phyloP scores from a whole-genome alignment of 2,888 invertebrate genomes.

The Rosalia funebris region DNA sequence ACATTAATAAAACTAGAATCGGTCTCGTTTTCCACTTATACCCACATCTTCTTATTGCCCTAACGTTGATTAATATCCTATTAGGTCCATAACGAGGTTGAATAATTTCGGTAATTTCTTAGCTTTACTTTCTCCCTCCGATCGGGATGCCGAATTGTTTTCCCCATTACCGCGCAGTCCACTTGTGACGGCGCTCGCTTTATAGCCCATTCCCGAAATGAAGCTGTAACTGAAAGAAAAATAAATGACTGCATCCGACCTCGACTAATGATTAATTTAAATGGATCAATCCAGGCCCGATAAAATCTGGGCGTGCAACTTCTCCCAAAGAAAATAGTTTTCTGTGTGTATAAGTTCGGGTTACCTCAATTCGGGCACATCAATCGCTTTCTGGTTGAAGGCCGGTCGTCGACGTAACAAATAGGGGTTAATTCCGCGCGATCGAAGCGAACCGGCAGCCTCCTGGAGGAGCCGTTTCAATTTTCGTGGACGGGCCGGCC shows the following conservation, averaged over 20 bases:
- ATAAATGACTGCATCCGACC: constrained; percentile 4
- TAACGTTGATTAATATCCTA: too few relatives aligned
- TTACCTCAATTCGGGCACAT: constrained; percentile 14
- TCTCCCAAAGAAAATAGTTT: constrained; percentile 21
- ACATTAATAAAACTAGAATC: too few relatives aligned
- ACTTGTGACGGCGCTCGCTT: not conserved
- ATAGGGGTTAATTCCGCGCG: constrained; percentile 29
- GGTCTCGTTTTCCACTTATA: too few relatives aligned
- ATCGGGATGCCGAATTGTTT: too few relatives aligned
- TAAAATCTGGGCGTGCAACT: constrained; percentile 19
- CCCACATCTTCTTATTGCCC: too few relatives aligned
- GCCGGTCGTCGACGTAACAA: constrained; percentile 31
- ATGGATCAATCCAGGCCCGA: constrained; percentile 22
- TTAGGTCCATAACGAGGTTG: too few relatives aligned
- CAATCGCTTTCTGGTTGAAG: constrained; percentile 26
- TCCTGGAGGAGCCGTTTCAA: constrained; percentile 6
- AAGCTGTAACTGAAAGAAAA: constrained; percentile 1
- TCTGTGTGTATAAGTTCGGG: constrained; percentile 24
- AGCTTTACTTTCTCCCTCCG: too few relatives aligned
- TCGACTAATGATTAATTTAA: constrained; percentile 20
- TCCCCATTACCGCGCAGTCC: not conserved
- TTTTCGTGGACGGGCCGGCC: constrained; percentile 9
- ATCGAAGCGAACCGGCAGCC: constrained; percentile 12
- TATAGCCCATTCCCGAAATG: not conserved
- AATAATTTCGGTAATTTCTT: too few relatives aligned